Base-by-base conservation (phyloP, 1,140 invertebrate genomes). In the Drosophila athabasca region DNA sequence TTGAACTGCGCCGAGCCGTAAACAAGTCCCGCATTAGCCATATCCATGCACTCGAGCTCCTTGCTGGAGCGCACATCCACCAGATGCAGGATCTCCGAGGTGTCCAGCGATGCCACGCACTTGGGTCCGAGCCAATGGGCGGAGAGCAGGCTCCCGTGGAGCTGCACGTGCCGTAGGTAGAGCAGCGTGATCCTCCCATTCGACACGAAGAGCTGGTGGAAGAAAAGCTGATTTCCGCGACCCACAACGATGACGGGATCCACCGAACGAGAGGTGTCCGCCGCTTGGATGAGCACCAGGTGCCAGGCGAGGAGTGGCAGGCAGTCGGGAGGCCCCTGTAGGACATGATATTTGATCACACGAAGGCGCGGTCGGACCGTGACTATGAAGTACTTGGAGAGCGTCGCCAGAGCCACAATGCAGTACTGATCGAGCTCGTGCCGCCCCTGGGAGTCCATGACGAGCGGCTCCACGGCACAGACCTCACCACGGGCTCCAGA, bases 1-100 rank as follows among this genome's bases (percentile, higher is more conserved):
- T 99, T 98, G 87, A 98, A 99, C 92, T 98, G 96, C 77, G 97
- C 97, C 26, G 96, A 97, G 26, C 95, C 95, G 92, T 99, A 99
- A 0, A 98, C 97, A 39, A 99, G 93, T 60, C 97, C 95, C 13
- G 97, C 96, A 76, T 95, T 94, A 39, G 95, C 96, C 69, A 98
- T 93, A 92, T 98, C 97, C 50, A 97, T 92, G 31, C 94, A 94
- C 92, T 97, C 96, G n/a, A 96, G 92, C 91, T 97, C 95, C 82
- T 96, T 95, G 79, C 97, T 96, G 1, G 96, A 95, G 60, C 97
- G 94, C 15, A 98, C 97, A 90, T 98, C 97, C 78, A 98, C 94
- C 22, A 99, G 92, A 92, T 97, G 96, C 55, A 99, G 91, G 62
- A 95, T 96, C 92, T 99, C 98, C 65, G 95, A 94, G 0, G 95